Base-by-base conservation (phyloP, 2,797 vertebrate species). In the Cyprinella venusta region DNA sequence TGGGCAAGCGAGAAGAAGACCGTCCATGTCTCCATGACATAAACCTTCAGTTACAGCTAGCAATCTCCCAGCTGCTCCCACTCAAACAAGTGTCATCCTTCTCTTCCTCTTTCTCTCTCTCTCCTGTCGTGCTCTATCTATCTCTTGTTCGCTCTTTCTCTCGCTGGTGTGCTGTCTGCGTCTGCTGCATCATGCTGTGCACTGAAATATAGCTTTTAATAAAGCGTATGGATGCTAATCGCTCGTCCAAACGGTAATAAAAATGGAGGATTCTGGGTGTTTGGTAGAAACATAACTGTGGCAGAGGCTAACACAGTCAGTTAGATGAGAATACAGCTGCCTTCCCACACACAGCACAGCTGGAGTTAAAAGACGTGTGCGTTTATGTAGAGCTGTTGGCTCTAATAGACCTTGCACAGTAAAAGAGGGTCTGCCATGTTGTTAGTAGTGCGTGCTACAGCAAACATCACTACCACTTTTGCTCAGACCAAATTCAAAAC, bases 181-280 rank as follows among this genome's bases (percentile, higher is more conserved):
- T 70, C 42, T 74, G 65, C 74, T 84, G 87, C 89, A 88, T 87
- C 72, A 87, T 63, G 83, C 84, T 90, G 90, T 40, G 87, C 88
- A 86, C 88, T 94, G 93, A 95, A 94, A 94, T 93, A 94, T 93
- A 92, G 84, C 92, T 94, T 95, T 95, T 94, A 95, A 95, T 94
- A 94, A 94, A 94, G 92, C 91, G 56, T 54, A 69, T 40, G 91
- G 89, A 88, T 88, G 36, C 91, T 94, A 94, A 95, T 93, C 90
- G 91, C 89, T 91, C 91, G 91, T 90, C 90, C 89, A 74, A 87
- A 88, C 87, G 54, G 90, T 91, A 90, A 93, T 94, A 94, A 93
- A 94, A 94, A 93, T 94, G 92, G 93, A 90, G 88, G 87, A 93
- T 92, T 90, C 90, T 38, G 80, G 82, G 90, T 38, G 64, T 76